Conservation (phyloP, 2,113 vertebrate genomes). For the Chamaetylas fuelleborni region DNA sequence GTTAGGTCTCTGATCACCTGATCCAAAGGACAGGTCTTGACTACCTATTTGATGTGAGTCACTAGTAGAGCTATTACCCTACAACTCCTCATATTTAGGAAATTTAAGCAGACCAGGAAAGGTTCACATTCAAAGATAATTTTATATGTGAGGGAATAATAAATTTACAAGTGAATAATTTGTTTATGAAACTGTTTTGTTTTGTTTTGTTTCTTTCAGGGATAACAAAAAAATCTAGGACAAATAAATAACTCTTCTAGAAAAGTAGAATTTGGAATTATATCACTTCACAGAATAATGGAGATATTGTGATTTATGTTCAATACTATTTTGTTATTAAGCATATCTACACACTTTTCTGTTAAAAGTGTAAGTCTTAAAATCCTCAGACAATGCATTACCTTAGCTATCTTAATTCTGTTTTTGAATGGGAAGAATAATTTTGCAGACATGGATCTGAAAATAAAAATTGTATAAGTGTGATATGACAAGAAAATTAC, state of each 20-base stretch:
- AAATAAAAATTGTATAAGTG: not conserved
- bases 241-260: not conserved
- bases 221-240: not conserved
- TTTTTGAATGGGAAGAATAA: not conserved
- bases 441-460: not conserved
- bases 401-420: not conserved
- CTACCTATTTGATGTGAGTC: not conserved
- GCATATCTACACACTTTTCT: not conserved
- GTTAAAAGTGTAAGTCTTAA: not conserved
- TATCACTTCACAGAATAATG: not conserved
- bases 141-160: not conserved
- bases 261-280: not conserved
- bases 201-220: not conserved
- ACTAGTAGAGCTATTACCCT: not conserved
- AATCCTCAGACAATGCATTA: not conserved
- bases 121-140: not conserved
- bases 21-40: not conserved
- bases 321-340: not conserved
- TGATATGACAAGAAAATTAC: not conserved
- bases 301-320: not conserved
- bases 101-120: not conserved
- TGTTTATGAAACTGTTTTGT: not conserved
- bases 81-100: fast-evolving
- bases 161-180: not conserved
- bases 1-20: not conserved